These are phyloP conservation scores for Gallinago undulata DNA, from an alignment of 2,113 vertebrate species.

Conservation along the genomic window DNA sequence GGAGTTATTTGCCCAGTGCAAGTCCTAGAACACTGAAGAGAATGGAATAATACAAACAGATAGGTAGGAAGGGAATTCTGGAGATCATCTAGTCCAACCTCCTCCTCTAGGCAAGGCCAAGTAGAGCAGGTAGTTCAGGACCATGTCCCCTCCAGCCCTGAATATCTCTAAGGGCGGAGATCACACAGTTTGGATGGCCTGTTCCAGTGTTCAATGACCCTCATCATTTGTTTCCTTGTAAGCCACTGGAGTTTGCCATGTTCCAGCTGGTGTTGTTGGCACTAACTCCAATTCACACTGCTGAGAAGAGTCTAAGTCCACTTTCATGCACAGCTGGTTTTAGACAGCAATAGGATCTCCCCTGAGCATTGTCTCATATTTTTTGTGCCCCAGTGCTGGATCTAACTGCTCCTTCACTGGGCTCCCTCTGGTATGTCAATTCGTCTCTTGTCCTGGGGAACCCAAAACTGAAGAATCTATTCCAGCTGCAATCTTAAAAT, in stretches of 20 bases:
- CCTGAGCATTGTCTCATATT: not conserved
- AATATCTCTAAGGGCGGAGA: not conserved
- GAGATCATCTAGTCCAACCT: not conserved
- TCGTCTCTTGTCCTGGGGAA: not conserved
- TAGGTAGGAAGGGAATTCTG: not conserved
- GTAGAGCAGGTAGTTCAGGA: not conserved
- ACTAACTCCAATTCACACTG: not conserved
- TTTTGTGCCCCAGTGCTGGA: not conserved
- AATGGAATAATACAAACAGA: not conserved
- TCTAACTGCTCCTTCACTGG: not conserved
- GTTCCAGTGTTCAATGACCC: not conserved
- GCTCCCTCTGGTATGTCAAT: not conserved
- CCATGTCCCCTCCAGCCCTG: not conserved
- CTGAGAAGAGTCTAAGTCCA: not conserved
- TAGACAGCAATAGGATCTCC: not conserved
- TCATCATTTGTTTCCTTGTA: not conserved
- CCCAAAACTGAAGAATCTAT: not conserved
- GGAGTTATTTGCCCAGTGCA: not conserved
- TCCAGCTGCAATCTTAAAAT: not conserved
- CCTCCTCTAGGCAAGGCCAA: not conserved
- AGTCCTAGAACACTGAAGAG: not conserved
- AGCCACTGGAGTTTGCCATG: not conserved
- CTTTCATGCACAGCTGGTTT: not conserved
- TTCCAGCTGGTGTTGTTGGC: not conserved
- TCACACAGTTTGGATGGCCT: not conserved